Base-by-base conservation (phyloP, 2,113 vertebrate species). In the Chlorocebus sabaeus region DNA sequence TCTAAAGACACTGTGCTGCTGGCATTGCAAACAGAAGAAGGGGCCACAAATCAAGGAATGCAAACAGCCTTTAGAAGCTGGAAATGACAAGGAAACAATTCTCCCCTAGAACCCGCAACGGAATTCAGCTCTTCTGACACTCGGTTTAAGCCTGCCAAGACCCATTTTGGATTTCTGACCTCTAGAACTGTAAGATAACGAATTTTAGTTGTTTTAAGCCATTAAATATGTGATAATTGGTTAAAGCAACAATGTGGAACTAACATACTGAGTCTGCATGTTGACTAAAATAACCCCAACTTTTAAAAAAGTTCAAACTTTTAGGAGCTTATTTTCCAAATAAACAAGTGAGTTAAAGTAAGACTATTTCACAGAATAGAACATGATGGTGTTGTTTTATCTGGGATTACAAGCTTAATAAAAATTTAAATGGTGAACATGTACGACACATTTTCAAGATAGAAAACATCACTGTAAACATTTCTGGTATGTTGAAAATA, bases 221-320 rank as follows among this genome's bases (percentile, higher is more conserved):
- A 81, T 59, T 6, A n/a, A 40, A 35, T 73, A 45, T 89, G 8
- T 67, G 30, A 5, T 45, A 52, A 59, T 45, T 52, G 17, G 30
- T 89, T 93, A 89, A 80, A 86, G 8, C n/a, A 52, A 7, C 11
- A 52, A 40, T 32, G 67, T 8, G 55, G 79, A 94, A 87, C 30
- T 38, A 87, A 61, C 13, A 68, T 1, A 38, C 3, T 90, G 2
- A 5, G 2, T 96, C 96, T 80, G 32, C 16, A 50, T 18, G 67
- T 2, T 85, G 43, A 93, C 35, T 88, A 81, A 81, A 94, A 40
- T 75, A 88, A 75, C 4, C 13, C 32, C 0, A 80, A 35, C 8
- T 86, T 96, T 79, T 83, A 96, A 38, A 7, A 90, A 90, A 96
- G 93, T 61, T 6, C 11, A 92, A 70, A 75, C 32, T 35, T 35